Evolutionary conservation across 1,140 invertebrate species (phyloP).

Genomic region (Nasonia giraulti): DNA sequence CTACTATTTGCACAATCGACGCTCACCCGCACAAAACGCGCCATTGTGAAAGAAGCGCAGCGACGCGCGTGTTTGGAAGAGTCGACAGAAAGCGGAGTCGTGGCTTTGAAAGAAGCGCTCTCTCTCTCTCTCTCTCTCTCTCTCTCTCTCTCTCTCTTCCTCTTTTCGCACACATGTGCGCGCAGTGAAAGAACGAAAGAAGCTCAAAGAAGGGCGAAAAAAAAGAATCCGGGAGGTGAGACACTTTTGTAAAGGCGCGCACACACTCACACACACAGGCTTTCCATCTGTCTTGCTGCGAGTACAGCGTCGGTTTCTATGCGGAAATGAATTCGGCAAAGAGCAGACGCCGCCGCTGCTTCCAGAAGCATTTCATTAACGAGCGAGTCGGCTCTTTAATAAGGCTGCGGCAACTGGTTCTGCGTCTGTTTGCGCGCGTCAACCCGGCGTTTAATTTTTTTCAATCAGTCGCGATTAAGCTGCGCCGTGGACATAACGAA

Average conservation of each 20-base stretch:
- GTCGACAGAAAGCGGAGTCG: background rate
- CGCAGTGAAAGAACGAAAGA: slow-evolving; percentile 10
- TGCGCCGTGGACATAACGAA: background rate
- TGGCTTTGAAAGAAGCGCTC: background rate
- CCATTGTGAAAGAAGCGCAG: background rate
- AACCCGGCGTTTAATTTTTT: background rate
- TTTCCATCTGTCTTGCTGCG: background rate
- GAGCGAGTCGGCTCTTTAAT: background rate
- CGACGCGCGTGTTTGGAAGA: background rate
- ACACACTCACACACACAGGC: background rate
- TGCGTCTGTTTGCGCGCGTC: background rate
- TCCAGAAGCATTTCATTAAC: slow-evolving; percentile 27
- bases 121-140: too few species aligned
- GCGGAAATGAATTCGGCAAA: slow-evolving; percentile 31
- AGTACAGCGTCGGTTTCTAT: background rate
- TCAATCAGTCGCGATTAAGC: background rate
- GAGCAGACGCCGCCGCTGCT: background rate
- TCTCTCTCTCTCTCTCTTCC: too few species aligned
- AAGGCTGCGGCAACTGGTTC: background rate
- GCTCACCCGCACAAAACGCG: too few species aligned
- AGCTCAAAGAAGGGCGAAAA: background rate
- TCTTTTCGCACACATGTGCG: background rate
- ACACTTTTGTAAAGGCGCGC: slow-evolving; percentile 17
- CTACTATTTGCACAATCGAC: background rate
- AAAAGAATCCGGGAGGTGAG: slow-evolving; percentile 11